Base-by-base conservation (phyloP, 2,888 invertebrate species). In the Mimas tiliae region DNA sequence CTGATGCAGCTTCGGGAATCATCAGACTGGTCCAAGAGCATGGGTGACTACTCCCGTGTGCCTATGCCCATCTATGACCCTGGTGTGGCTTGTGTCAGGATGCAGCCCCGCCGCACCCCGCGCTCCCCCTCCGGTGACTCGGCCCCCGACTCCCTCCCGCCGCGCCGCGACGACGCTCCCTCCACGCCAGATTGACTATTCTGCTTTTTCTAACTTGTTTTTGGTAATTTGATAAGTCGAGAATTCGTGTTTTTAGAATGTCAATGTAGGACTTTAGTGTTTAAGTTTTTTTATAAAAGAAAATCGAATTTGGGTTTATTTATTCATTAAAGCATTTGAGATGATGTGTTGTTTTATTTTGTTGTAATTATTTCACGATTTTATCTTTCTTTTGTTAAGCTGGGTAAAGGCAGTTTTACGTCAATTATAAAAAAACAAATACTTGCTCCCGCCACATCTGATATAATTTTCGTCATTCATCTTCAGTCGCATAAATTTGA, bases 51-150 rank as follows among this genome's bases (percentile, higher is more conserved):
- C 19, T 74, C 72, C 42, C 52, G 38, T 71, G 67, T 58, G 14
- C 55, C 47, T 42, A n/a, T 67, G 67, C 11, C 64, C 53, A 73
- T 84, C n/a, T 78, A 74, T 75, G 83, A 80, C 38, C 76, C 81
- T 14, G 77, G 79, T 72, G 72, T 80, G 27, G 75, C 82, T 66
- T 83, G 87, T 74, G 81, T 83, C 63, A 80, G 84, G 51, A 77
- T 75, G 51, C 87, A 83, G 74, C 85, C 82, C 65, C 79, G 84
- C 0, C 76, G 81, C 51, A 71, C 69, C 66, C 70, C 69, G 33
- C 73, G 70, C 38, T 68, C 69, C 65, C 65, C 21, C 21, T 48
- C 33, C 70, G 68, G 65, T 42, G 76, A 63, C 71, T 76, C 27
- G 58, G 64, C 58, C 64, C 63, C 63, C 16, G 72, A 74, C 38